Evolutionary conservation across 1,140 invertebrate species (phyloP), one percentile per base, ranked within the genome.

Genomic region (Daktulosphaira vitifoliae): DNA sequence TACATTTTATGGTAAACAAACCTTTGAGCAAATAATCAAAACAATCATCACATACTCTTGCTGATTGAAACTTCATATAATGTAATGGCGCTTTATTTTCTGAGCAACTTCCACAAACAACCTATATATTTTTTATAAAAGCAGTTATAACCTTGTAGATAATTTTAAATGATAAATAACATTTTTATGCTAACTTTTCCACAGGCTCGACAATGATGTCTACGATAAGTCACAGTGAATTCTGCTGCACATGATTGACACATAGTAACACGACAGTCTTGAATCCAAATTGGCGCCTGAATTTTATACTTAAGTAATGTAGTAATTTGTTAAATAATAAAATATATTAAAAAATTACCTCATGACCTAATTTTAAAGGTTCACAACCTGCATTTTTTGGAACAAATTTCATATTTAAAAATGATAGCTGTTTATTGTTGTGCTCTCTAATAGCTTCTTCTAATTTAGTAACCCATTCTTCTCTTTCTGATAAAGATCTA

Each of bases 151-250:
- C n/a, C 29, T 6, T 33, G 11, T 11, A 5, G 29, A 33, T 6
- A 6, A 11, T 33, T 5, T 33, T 5, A 33, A 33, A 33, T 33
- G 11, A 33, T 6, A 33, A 33, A 33, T 6, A 33, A 33, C 29
- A 33, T 33, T 33, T 33, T 4, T 13, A 56, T 39, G 74, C 72
- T 75, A 73, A 86, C 84, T 75, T 84, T 84, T 64, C 86, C 87
- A 79, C 86, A 88, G 18, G 84, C 81, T 69, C 86, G 75, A 70
- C 87, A 89, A 72, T 88, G 85, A 71, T 89, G 86, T 67, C 86
- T 79, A 54, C 87, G 78, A 72, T 84, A 85, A 67, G 84, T 84
- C 13, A 88, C 79, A 3, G 83, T 86, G 72, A 89, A 89, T 68
- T 82, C 81, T 23, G 77, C 74, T 20, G 82, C 82, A 74, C 87